Conservation (phyloP, 1,140 invertebrate genomes). For the Drosophila triauraria region DNA sequence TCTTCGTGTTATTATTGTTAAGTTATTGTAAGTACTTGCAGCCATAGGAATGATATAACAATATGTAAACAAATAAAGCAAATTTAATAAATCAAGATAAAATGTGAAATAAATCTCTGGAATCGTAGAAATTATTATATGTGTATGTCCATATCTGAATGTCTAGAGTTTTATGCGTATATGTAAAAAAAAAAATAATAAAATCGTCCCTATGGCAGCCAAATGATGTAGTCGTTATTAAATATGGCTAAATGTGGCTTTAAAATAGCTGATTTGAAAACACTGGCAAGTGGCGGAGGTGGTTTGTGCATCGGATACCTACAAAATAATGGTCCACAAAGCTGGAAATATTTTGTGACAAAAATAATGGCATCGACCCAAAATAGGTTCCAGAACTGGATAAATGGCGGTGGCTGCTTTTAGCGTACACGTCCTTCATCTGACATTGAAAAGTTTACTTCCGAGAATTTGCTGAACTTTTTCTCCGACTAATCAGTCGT, state of each 20-base stretch:
- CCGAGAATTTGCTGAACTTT: slow-evolving; percentile 6
- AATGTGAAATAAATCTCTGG: too few species aligned
- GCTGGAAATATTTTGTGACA: slow-evolving; percentile 2
- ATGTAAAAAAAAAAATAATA: too few species aligned
- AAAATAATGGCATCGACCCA: neutral
- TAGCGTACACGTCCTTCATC: slow-evolving; percentile 10
- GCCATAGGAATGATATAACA: too few species aligned
- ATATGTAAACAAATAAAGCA: too few species aligned
- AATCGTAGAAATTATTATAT: too few species aligned
- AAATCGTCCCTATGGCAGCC: too few species aligned
- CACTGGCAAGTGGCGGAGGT: neutral
- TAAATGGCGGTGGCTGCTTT: slow-evolving; percentile 6
- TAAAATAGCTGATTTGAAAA: neutral
- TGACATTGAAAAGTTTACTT: slow-evolving; percentile 19
- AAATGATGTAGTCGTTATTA: too few species aligned
- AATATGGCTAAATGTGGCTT: neutral
- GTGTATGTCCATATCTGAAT: too few species aligned
- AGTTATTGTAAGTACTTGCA: too few species aligned
- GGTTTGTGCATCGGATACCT: slow-evolving; percentile 3
- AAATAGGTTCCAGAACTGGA: slow-evolving; percentile 7
- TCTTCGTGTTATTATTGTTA: too few species aligned
- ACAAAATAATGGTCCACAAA: neutral
- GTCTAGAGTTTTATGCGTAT: too few species aligned
- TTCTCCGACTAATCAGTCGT: slow-evolving; percentile 8
- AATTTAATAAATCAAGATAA: too few species aligned